These are phyloP conservation scores for Triplophysa siluroides DNA, from an alignment of 2,113 vertebrate genomes.

Conservation along the genomic window DNA sequence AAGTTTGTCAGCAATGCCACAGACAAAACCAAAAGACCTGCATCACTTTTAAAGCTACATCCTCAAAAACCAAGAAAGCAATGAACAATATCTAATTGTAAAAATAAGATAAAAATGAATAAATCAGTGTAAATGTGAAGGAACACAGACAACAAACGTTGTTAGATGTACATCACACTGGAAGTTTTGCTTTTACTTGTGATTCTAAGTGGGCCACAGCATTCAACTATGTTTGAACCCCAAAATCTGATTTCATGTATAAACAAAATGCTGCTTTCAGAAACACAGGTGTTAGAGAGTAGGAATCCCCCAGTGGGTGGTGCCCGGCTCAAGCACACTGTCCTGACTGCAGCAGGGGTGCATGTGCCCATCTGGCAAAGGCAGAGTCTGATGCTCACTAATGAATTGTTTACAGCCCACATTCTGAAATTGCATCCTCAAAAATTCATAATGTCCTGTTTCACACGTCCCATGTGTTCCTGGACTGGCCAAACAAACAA, in stretches of 20 bases:
- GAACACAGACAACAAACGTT: too few relatives aligned
- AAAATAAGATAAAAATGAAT: too few relatives aligned
- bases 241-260: background rate
- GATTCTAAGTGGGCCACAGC: too few relatives aligned
- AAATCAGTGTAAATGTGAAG: too few relatives aligned
- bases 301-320: constrained; percentile 31
- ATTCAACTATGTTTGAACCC: background rate
- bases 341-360: constrained; percentile 37
- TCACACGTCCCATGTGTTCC: background rate
- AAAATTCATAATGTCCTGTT: constrained; percentile 2
- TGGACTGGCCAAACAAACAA: background rate
- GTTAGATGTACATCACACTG: background rate
- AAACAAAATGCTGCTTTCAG: background rate
- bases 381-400: constrained; percentile 23
- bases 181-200: background rate
- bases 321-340: constrained; percentile 18
- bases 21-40: too few relatives aligned
- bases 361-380: constrained; percentile 42
- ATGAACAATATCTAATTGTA: too few relatives aligned
- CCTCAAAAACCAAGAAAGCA: too few relatives aligned
- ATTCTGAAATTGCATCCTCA: background rate
- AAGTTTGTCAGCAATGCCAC: too few relatives aligned
- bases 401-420: constrained; percentile 41
- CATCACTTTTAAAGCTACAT: too few relatives aligned
- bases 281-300: constrained; percentile 17